Conservation (phyloP, 2,797 vertebrate genomes). For the Trachurus trachurus region DNA sequence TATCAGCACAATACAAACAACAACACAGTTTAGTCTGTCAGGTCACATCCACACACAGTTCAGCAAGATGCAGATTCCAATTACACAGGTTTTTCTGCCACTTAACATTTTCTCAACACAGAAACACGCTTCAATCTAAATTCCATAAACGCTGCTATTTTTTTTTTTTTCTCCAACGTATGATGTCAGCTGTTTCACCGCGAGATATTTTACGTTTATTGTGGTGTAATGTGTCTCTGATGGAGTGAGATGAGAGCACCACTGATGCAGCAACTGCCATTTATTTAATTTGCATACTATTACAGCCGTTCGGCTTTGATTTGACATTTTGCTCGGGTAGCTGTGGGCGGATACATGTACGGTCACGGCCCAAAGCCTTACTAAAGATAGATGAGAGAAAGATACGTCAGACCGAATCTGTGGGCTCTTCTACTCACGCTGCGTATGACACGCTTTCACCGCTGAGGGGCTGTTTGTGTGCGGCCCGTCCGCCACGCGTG, state of each 20-base stretch:
- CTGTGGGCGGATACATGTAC: slow-evolving; percentile 59
- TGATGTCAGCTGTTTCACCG: background rate
- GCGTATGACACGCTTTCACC: slow-evolving; percentile 52
- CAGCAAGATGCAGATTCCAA: slow-evolving; percentile 11
- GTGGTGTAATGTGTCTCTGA: slow-evolving; percentile 1
- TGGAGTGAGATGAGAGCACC: slow-evolving; percentile 24
- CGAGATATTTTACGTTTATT: background rate
- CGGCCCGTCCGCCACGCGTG: background rate
- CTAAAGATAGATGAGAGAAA: slow-evolving; percentile 75
- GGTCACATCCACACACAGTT: slow-evolving; percentile 36
- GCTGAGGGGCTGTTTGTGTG: slow-evolving; percentile 52
- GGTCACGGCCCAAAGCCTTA: slow-evolving; percentile 62
- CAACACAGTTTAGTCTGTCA: slow-evolving; percentile 57
- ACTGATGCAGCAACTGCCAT: slow-evolving; percentile 49
- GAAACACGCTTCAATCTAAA: slow-evolving; percentile 7
- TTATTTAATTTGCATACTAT: slow-evolving; percentile 68
- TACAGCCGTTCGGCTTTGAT: slow-evolving; percentile 48
- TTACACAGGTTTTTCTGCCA: background rate
- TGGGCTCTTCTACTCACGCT: slow-evolving; percentile 39
- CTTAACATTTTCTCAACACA: background rate
- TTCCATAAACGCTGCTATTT: slow-evolving; percentile 16
- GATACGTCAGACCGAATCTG: slow-evolving; percentile 70
- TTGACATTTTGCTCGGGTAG: slow-evolving; percentile 75
- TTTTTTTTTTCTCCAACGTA: background rate
- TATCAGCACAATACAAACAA: slow-evolving; percentile 68